phyloP scores from a whole-genome alignment of 2,797 vertebrate species.

The Platalea minor region DNA sequence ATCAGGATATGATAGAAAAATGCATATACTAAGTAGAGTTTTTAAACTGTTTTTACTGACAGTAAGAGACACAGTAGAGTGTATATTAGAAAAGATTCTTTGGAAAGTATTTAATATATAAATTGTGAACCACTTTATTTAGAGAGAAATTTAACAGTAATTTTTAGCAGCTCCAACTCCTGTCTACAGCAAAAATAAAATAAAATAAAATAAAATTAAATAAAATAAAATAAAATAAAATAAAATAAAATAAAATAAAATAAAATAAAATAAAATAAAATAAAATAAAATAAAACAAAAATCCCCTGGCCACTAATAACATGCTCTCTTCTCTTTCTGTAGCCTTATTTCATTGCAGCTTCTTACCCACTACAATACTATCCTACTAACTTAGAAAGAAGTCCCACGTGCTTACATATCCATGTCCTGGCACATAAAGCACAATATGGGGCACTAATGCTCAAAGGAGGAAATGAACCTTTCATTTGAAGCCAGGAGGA shows the following conservation, averaged over 20 bases:
- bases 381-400: background rate
- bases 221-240: background rate
- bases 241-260: background rate
- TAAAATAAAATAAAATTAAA: background rate
- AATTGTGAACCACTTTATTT: background rate
- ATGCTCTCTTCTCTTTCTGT: background rate
- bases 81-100: background rate
- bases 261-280: background rate
- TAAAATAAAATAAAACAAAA: background rate
- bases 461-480: background rate
- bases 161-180: background rate
- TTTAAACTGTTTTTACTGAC: background rate
- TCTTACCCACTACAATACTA: background rate
- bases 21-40: background rate
- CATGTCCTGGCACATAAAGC: background rate
- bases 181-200: background rate
- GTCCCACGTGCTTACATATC: background rate
- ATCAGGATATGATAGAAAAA: background rate
- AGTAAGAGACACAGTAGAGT: background rate
- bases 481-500: background rate
- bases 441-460: background rate
- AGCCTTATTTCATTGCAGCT: background rate
- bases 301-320: background rate
- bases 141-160: background rate
- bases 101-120: background rate